Conservation (phyloP, 2,888 invertebrate species). For the Lomographa bimaculata region DNA sequence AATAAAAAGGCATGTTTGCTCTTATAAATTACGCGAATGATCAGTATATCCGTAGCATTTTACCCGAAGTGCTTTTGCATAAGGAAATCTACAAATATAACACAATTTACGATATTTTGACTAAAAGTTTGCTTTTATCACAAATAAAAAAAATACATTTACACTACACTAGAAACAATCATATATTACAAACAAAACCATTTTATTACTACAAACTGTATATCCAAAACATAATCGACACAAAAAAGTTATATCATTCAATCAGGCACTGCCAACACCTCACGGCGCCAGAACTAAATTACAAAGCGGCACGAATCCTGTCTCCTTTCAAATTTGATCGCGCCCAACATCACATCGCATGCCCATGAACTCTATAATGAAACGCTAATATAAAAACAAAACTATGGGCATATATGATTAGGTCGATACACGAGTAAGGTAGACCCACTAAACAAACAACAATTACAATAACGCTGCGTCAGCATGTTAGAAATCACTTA, state of each 20-base stretch:
- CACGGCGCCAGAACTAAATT: constrained; percentile 76
- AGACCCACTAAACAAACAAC: constrained; percentile 83
- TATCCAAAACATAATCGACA: constrained; percentile 37
- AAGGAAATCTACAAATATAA: too few species aligned
- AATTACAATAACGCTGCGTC: constrained; percentile 78
- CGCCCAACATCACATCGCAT: constrained; percentile 79
- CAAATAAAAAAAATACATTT: too few species aligned
- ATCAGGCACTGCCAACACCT: constrained; percentile 64
- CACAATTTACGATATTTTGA: too few species aligned
- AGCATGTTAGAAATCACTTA: constrained; percentile 82
- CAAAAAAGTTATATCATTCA: constrained; percentile 51
- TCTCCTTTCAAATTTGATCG: constrained; percentile 82
- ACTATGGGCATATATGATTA: constrained; percentile 83
- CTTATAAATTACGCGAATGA: too few species aligned
- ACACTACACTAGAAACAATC: too few species aligned
- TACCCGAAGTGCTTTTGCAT: too few species aligned
- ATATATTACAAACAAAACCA: too few species aligned
- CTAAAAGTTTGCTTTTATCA: too few species aligned
- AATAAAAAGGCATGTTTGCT: too few species aligned
- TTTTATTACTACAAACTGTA: too few species aligned
- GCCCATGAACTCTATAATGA: constrained; percentile 83
- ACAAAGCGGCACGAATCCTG: constrained; percentile 71
- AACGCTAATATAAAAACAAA: constrained; percentile 80
- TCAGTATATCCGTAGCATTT: too few species aligned
- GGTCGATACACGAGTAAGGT: constrained; percentile 82